Evolutionary conservation across 2,888 invertebrate genomes (phyloP).

Genomic region (Magallana nippona): DNA sequence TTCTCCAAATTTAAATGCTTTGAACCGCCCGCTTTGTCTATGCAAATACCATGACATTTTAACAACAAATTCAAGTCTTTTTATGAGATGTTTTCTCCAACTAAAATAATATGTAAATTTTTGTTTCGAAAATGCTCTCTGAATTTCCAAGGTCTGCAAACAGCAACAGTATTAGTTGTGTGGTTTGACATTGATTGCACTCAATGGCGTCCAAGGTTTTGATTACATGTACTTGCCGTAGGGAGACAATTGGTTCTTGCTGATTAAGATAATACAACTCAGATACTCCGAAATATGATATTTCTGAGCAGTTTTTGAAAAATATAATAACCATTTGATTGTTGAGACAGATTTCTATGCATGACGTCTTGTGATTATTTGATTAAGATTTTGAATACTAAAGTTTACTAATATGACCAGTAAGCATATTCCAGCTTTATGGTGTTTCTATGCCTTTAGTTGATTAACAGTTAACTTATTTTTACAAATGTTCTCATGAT

Average conservation of each 20-base stretch:
- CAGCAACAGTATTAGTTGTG: not conserved
- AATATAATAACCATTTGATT: not conserved
- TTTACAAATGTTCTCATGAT: not conserved
- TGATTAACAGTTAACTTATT: not conserved
- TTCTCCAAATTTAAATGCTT: not conserved
- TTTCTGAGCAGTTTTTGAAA: slow-evolving; percentile 5
- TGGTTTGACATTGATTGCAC: not conserved
- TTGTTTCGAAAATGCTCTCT: slow-evolving; percentile 15
- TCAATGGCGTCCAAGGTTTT: not conserved
- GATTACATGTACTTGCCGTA: slow-evolving; percentile 13
- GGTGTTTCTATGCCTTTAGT: not conserved
- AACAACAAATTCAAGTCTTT: not conserved
- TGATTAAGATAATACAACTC: not conserved
- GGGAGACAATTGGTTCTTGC: slow-evolving; percentile 1
- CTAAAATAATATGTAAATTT: not conserved
- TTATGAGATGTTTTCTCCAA: not conserved
- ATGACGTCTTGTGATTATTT: not conserved
- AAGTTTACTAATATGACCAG: not conserved
- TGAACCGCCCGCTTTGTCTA: not conserved
- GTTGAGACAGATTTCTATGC: not conserved
- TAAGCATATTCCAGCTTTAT: not conserved
- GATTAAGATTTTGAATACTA: not conserved
- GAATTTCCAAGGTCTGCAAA: slow-evolving; percentile 13
- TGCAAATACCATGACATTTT: not conserved
- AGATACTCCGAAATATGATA: slow-evolving; percentile 7